Evolutionary conservation across 2,888 invertebrate genomes (phyloP).

Genomic region (Alitta virens): DNA sequence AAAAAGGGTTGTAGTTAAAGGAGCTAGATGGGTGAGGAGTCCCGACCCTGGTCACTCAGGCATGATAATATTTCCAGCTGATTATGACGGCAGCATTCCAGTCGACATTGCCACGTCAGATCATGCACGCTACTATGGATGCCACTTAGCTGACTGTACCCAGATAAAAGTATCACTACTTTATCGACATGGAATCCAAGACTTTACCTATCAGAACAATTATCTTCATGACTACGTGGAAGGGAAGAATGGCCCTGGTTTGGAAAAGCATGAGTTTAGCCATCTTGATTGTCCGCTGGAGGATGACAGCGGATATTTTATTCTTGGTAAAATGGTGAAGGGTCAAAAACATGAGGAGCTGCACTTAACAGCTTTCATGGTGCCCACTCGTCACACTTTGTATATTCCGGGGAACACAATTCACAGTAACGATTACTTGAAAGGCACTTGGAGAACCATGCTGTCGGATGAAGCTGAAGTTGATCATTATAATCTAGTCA

Average conservation of each 20-base stretch:
- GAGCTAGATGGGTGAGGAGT: constrained; percentile 21
- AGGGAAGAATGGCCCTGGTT: constrained; percentile 1
- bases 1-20: constrained; percentile 15
- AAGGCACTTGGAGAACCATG: too few species aligned
- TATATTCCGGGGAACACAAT: constrained; percentile 15
- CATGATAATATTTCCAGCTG: constrained; percentile 20
- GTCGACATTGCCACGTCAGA: constrained; percentile 29
- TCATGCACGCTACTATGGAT: constrained; percentile 28
- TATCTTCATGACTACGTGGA: constrained; percentile 5
- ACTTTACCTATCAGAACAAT: constrained; percentile 10
- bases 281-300: constrained; percentile 14
- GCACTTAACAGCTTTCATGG: constrained; percentile 20
- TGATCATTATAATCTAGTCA: too few species aligned
- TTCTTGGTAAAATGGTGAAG: constrained; percentile 5
- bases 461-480: too few species aligned
- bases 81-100: too few species aligned
- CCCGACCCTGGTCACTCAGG: constrained; percentile 27
- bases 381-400: constrained; percentile 20
- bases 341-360: constrained; percentile 21
- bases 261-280: constrained; percentile 13
- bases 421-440: constrained; percentile 22
- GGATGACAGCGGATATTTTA: constrained; percentile 3
- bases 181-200: too few species aligned
- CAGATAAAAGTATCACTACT: neutral
- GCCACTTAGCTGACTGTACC: constrained; percentile 27